Evolutionary conservation across 1,140 invertebrate species (phyloP), one percentile per base, ranked within the genome.

Genomic region (Colletes latitarsis): DNA sequence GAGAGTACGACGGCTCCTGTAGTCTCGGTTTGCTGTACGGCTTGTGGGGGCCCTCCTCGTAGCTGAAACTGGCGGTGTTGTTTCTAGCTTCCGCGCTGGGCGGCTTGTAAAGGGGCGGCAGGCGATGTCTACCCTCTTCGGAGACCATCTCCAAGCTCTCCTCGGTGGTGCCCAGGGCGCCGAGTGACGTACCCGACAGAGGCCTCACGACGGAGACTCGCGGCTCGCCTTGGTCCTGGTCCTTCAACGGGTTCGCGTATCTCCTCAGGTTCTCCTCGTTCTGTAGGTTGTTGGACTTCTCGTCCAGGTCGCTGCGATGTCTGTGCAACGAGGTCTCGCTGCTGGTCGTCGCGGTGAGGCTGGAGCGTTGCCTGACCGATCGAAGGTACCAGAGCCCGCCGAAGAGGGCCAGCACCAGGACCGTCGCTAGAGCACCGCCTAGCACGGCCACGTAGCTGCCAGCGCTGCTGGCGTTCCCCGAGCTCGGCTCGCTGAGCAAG

Each of bases 221-320:
- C 1, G 94, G 94, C 70, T 94, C 94, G 57, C 92, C 93, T 66
- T 93, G 89, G 55, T 92, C 90, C 15, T 94, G 93, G 43, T 95
- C 95, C 82, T 95, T 95, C 15, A 95, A 83, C 0, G 95, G 95
- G 88, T 95, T 95, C 15, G 95, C 94, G 88, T 95, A 95, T 94
- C 94, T 95, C 55, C 97, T 94, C 39, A 98, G 93, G 88, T 98
- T 98, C 91, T 98, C 97, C 89, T 98, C 97, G 91, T 98, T 98
- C 90, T 98, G 97, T 60, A 98, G 93, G 90, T 98, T 98, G 88
- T 98, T 98, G 0, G 96, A 97, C 88, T 98, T 97, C 87, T 98
- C 97, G 66, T 93, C 93, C 6, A 93, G 81, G 90, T 97, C 96
- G 85, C 97, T 96, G 82, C 96, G 95, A 89, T 96, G 95, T 15